A percentile compares a stretch with the other conserved stretches of the same genome.
Conservation (phyloP, 2,113 vertebrate species). For the Bucco capensis region DNA sequence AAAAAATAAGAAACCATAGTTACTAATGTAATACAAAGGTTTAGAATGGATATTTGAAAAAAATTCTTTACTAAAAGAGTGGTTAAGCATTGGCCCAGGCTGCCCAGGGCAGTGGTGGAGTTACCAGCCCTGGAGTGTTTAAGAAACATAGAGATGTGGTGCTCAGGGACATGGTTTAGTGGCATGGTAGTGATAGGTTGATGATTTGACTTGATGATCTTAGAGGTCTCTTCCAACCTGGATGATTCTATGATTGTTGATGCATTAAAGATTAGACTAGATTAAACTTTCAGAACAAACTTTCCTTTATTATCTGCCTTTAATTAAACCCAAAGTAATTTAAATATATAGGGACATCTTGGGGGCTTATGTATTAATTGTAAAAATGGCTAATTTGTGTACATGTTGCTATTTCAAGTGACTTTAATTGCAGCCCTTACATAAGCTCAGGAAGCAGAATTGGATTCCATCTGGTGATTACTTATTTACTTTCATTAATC, state of each 20-base stretch:
- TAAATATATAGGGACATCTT: not conserved
- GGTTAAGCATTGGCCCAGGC: too few relatives aligned
- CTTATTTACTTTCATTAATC: conserved; percentile 32
- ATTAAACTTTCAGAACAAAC: not conserved
- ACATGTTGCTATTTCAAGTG: not conserved
- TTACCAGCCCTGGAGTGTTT: too few relatives aligned
- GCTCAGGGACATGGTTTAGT: too few relatives aligned
- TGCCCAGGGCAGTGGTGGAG: too few relatives aligned
- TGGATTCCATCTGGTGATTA: conserved; percentile 21
- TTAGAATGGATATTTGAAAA: not conserved
- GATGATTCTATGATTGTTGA: not conserved
- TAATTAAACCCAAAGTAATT: not conserved
- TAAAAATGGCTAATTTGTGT: not conserved
- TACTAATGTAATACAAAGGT: not conserved
- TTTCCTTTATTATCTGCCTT: not conserved
- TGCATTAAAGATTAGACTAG: not conserved
- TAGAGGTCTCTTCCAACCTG: too few relatives aligned
- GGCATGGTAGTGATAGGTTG: too few relatives aligned
- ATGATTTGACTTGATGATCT: too few relatives aligned
- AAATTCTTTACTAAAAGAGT: too few relatives aligned
- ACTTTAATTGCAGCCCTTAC: not conserved
- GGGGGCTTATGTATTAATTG: not conserved
- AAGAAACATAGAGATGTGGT: too few relatives aligned
- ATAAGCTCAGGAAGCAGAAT: not conserved
- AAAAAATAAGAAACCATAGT: not conserved